Percentiles rank a stretch among this genome's conserved stretches.
Evolutionary conservation across 1,140 invertebrate species (phyloP).

Genomic region (Papilio dardanus): DNA sequence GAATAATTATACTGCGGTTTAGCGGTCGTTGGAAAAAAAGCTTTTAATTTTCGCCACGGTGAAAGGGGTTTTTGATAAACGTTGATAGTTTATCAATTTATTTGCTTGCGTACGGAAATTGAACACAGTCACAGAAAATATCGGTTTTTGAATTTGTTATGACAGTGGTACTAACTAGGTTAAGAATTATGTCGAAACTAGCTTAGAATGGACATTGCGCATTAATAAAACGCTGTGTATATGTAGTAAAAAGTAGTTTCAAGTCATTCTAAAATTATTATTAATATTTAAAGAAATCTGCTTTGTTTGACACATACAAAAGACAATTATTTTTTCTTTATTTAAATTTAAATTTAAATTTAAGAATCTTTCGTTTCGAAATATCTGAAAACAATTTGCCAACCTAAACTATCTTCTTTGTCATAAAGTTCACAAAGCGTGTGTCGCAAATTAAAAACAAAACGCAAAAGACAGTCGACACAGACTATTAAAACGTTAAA

Average conservation of each 20-base stretch:
- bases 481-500: neutral
- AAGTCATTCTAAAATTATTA: neutral
- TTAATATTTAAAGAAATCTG: neutral
- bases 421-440: too few relatives aligned
- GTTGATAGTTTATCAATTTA: slow-evolving; percentile 67
- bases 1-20: slow-evolving; percentile 54
- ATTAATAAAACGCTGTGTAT: neutral
- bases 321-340: neutral
- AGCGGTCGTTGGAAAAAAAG: slow-evolving; percentile 38
- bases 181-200: neutral
- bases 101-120: slow-evolving; percentile 52
- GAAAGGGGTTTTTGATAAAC: slow-evolving; percentile 51
- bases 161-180: slow-evolving; percentile 3
- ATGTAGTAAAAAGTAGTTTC: neutral
- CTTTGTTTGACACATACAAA: neutral
- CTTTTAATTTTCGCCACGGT: neutral
- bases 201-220: neutral
- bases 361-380: too few relatives aligned
- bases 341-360: neutral
- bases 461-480: neutral
- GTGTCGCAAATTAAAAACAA: too few relatives aligned
- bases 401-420: too few relatives aligned
- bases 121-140: slow-evolving; percentile 57
- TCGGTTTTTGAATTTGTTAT: slow-evolving; percentile 51
- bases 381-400: too few relatives aligned